Base-by-base conservation (phyloP, 2,888 invertebrate species). In the Podabrus alpinus region DNA sequence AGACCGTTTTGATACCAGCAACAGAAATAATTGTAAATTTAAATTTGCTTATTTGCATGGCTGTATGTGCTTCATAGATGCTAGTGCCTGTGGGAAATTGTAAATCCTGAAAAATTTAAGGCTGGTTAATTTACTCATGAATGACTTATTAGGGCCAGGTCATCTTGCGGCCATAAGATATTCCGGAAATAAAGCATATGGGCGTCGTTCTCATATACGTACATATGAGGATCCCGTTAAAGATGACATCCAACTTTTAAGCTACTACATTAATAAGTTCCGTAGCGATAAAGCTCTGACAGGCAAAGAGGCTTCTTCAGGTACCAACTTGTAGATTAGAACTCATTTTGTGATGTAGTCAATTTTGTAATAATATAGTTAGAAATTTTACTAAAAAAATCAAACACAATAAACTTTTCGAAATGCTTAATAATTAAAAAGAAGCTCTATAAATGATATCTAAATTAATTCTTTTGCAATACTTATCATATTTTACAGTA, bases 211-310 rank as follows among this genome's bases (percentile, higher is more conserved):
- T 86, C 90, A 92, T 85, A 81, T 85, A 68, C 90, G 90, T 83
- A 87, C 88, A 79, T 91, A 92, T 86, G 93, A 94, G 84, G 89
- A 90, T 80, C 94, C 94, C 88, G 92, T 95, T 87, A 92, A 92
- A 87, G 94, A 92, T 88, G 95, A 95, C 89, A 94, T 96, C 87
- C 94, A 94, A 86, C 92, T 95, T 84, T 91, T 95, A 86, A 95
- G 95, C 86, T 95, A 93, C 90, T 96, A 96, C 90, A 92, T 93
- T 89, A 94, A 93, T 90, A 93, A 94, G 81, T 87, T 87, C 82
- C 85, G 85, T 73, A 83, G 86, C 74, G 86, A 87, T 71, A 91
- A 91, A 89, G 89, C 90, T 87, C 86, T 75, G 70, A 77, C 29
- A 73, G 75, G 77, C 71, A 77, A 80, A 73, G 78, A 79, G 67